These are phyloP conservation scores for Lampropteryx suffumata DNA, from an alignment of 2,888 invertebrate genomes.

Conservation along the genomic window DNA sequence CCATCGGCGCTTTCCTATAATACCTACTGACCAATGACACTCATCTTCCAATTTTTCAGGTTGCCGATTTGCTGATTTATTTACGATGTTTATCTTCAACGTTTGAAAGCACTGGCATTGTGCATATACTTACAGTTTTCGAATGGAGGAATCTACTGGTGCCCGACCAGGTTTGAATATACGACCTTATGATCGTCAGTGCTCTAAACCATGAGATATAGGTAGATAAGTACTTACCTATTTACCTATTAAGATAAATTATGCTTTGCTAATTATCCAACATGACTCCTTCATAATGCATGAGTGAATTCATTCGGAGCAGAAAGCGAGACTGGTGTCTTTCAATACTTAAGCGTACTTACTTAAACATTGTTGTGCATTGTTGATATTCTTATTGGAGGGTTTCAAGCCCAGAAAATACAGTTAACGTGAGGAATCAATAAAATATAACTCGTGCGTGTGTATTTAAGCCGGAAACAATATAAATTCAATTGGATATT, in stretches of 20 bases:
- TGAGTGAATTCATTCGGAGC: constrained; percentile 22
- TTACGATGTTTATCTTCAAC: too few relatives aligned
- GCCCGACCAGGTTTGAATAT: too few relatives aligned
- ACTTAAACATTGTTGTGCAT: neutral
- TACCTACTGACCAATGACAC: too few relatives aligned
- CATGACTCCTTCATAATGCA: constrained; percentile 35
- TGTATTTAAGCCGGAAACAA: constrained; percentile 12
- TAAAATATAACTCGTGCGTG: neutral
- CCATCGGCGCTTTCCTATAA: too few relatives aligned
- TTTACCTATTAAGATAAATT: neutral
- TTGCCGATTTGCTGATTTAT: too few relatives aligned
- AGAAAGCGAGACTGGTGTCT: constrained; percentile 25
- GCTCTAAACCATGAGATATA: neutral
- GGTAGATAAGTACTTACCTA: neutral
- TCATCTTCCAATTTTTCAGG: too few relatives aligned
- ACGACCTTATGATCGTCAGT: too few relatives aligned
- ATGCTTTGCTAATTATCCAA: constrained; percentile 24
- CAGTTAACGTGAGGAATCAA: neutral
- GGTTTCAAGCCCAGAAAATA: too few relatives aligned
- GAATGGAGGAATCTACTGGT: too few relatives aligned
- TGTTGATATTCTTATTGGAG: too few relatives aligned
- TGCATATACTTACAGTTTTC: too few relatives aligned
- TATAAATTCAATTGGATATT: constrained; percentile 15
- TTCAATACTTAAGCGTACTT: neutral
- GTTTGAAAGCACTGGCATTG: too few relatives aligned